phyloP scores from a whole-genome alignment of 2,888 invertebrate species.

The Drosophila rubida region DNA sequence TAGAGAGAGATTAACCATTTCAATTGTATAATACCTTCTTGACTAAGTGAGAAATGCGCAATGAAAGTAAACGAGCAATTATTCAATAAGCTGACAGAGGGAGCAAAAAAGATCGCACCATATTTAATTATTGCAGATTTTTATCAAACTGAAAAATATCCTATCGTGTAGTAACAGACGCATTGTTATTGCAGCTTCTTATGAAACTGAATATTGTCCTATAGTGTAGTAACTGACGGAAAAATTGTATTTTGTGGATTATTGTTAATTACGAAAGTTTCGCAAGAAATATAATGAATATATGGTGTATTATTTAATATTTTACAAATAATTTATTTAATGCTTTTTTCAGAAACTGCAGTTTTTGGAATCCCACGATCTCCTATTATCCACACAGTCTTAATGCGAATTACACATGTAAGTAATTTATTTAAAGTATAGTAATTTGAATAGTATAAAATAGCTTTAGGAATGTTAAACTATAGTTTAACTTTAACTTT shows the following conservation, averaged over 20 bases:
- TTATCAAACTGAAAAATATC: too few relatives aligned
- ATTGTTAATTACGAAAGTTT: too few relatives aligned
- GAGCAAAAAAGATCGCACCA: background rate
- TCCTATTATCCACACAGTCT: conserved; percentile 42
- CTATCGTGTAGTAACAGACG: too few relatives aligned
- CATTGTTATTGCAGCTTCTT: too few relatives aligned
- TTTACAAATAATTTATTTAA: too few relatives aligned
- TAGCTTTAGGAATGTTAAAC: too few relatives aligned
- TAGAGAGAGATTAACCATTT: background rate
- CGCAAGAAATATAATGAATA: too few relatives aligned
- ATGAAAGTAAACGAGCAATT: background rate
- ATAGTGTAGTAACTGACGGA: background rate
- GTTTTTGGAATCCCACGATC: conserved; percentile 52
- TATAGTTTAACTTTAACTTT: background rate
- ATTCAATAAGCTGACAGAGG: background rate
- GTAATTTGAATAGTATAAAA: background rate
- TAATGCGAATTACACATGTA: conserved; percentile 70
- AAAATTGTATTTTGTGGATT: background rate
- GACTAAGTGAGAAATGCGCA: background rate
- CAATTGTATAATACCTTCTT: conserved; percentile 1
- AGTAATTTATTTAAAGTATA: conserved; percentile 29
- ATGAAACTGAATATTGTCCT: too few relatives aligned
- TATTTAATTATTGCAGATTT: background rate
- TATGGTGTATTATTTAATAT: background rate
- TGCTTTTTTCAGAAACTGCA: conserved; percentile 41